A percentile compares a stretch with the other conserved stretches of the same genome.
These are phyloP conservation scores for Cladorhizidae sp. DNA, from an alignment of 37 sponge, comb jelly and placozoan species.

Conservation along the genomic window DNA sequence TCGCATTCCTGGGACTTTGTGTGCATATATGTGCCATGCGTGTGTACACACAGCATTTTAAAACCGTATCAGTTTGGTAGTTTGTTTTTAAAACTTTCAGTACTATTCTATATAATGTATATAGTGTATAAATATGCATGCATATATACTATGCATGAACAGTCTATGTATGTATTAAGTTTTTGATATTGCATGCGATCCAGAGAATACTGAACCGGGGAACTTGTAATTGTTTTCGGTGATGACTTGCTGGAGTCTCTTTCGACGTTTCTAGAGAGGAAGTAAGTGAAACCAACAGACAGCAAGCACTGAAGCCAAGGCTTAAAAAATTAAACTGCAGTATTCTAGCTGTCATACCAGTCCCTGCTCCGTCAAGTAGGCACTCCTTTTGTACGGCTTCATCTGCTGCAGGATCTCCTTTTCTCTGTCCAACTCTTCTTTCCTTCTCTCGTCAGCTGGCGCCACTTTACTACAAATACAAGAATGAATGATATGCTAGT, in stretches of 20 bases:
- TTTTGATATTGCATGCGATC: not conserved
- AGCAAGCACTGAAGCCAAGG: not conserved
- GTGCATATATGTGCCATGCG: not conserved
- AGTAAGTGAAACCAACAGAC: not conserved
- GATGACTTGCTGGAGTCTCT: conserved; percentile 8
- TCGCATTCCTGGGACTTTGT: not conserved
- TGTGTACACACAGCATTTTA: not conserved
- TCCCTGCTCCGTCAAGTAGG: conserved; percentile 12
- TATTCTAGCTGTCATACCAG: conserved; percentile 23
- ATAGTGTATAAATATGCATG: no score
- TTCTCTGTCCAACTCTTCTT: conserved; percentile 45
- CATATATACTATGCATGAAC: no score
- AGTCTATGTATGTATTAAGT: not conserved
- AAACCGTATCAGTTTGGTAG: no score
- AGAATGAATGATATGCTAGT: not conserved
- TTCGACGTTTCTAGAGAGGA: not conserved
- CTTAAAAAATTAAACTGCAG: no score
- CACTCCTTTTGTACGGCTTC: conserved; percentile 58
- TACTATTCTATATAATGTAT: no score
- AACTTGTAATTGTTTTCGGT: conserved; percentile 1
- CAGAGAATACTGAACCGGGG: not conserved
- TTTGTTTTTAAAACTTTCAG: no score
- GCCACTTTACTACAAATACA: conserved; percentile 29
- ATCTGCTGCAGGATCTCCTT: conserved; percentile 19
- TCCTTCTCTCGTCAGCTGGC: conserved; percentile 23